Evolutionary conservation across 2,888 invertebrate genomes (phyloP), one percentile per base, ranked within the genome.

Genomic region (Holacanthella duospinosa): DNA sequence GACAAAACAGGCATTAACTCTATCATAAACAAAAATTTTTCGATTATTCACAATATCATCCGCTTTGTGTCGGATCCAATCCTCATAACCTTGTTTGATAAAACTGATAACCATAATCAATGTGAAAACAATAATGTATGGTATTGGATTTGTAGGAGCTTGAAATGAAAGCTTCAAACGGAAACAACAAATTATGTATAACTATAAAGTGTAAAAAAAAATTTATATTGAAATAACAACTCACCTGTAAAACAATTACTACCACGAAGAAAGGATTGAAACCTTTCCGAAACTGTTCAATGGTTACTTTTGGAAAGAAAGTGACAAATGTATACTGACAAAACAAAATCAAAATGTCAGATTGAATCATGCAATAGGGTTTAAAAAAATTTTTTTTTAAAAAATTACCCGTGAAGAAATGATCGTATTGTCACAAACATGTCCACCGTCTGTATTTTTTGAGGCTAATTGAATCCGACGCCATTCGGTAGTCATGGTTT

Each of bases 71-170:
- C 89, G 81, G 48, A 86, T 77, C 79, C 85, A 85, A 77, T 92
- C 90, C 78, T 92, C 91, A 78, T 89, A 91, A 12, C 86, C 90
- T 77, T 89, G 88, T 76, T 90, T 89, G 29, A 84, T 79, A 1
- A 86, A 85, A 0, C 89, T 89, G 64, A 66, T 60, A 2, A 57
- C 62, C 16, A 66, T 60, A 1, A 66, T 64, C 29, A 66, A 64
- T 1, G 57, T 53, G 43, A 66, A 66, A 1, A 64, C 66, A 43
- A 60, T 59, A 2, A 59, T 58, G 27, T 66, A 66, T 0, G 63
- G 55, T 27, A 83, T 74, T 0, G 89, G 88, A 1, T 86, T 87
- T 24, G 90, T 86, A 1, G 90, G 89, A 73, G 87, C 86, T 68
- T 76, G 70, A 9, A 74, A 74, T 21, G 64, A 61, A 28, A 75